Evolutionary conservation across 2,113 vertebrate genomes (phyloP).

Genomic region (Perca flavescens): DNA sequence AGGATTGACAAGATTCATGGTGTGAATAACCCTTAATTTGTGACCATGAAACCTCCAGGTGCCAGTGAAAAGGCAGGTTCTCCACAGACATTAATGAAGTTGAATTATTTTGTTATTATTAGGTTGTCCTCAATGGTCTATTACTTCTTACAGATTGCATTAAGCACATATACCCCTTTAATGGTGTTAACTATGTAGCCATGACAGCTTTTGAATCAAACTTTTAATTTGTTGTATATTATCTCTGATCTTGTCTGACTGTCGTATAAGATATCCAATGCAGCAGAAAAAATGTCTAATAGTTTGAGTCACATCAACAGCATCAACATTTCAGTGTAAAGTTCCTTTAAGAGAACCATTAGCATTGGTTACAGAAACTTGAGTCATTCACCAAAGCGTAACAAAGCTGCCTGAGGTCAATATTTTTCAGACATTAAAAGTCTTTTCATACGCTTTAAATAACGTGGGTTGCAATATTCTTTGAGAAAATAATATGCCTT

Average conservation of each 20-base stretch:
- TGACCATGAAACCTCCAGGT: background rate
- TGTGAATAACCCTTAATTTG: conserved; percentile 7
- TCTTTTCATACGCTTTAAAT: conserved; percentile 17
- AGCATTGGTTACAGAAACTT: conserved; percentile 11
- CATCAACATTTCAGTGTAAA: background rate
- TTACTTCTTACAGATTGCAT: background rate
- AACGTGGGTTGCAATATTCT: conserved; percentile 22
- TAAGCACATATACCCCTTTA: background rate
- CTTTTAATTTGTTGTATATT: background rate
- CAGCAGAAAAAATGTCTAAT: background rate
- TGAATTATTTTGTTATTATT: background rate
- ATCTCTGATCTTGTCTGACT: background rate
- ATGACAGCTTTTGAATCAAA: background rate
- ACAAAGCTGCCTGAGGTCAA: conserved; percentile 25
- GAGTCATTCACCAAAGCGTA: conserved; percentile 8
- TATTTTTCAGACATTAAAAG: conserved; percentile 38
- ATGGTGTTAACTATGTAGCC: background rate
- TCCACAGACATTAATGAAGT: background rate
- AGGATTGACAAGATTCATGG: background rate
- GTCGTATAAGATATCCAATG: background rate
- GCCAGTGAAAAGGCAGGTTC: background rate
- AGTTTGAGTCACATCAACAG: background rate
- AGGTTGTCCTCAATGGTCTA: background rate
- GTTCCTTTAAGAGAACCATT: background rate
- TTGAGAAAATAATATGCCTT: background rate